These are phyloP conservation scores for Chymomyza procnemis DNA, from an alignment of 2,888 invertebrate species.

Conservation along the genomic window DNA sequence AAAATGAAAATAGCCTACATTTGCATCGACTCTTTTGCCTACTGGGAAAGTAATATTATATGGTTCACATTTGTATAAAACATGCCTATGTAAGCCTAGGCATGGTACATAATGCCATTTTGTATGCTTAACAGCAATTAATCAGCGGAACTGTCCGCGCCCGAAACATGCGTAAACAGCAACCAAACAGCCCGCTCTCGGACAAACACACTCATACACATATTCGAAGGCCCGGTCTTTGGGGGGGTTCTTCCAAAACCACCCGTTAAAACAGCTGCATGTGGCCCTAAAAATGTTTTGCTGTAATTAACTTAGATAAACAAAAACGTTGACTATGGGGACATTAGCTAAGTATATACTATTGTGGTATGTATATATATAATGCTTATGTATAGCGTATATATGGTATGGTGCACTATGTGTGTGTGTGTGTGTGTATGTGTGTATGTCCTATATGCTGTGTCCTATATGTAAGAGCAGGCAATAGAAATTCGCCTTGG, in stretches of 20 bases:
- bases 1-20: background rate
- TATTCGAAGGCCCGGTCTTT: background rate
- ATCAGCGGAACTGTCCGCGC: slow-evolving; percentile 73
- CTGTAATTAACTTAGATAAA: slow-evolving; percentile 73
- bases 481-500: slow-evolving; percentile 8
- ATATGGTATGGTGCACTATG: slow-evolving; percentile 3
- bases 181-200: slow-evolving; percentile 13
- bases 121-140: slow-evolving; percentile 67
- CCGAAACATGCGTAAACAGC: slow-evolving; percentile 65
- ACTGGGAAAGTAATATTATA: background rate
- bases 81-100: slow-evolving; percentile 25
- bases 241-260: background rate
- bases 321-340: slow-evolving; percentile 46
- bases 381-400: background rate
- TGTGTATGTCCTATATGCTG: no score
- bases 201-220: slow-evolving; percentile 9
- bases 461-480: slow-evolving; percentile 10
- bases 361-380: background rate
- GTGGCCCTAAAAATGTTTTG: slow-evolving; percentile 65
- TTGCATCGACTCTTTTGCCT: no score
- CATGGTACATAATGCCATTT: slow-evolving; percentile 52
- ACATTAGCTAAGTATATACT: slow-evolving; percentile 43
- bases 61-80: slow-evolving; percentile 25
- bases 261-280: slow-evolving; percentile 20
- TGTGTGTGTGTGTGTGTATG: no score